A percentile compares a stretch with the other conserved stretches of the same genome.
These are phyloP conservation scores for Taphrorychus bicolor DNA, from an alignment of 2,888 invertebrate genomes.

Conservation along the genomic window DNA sequence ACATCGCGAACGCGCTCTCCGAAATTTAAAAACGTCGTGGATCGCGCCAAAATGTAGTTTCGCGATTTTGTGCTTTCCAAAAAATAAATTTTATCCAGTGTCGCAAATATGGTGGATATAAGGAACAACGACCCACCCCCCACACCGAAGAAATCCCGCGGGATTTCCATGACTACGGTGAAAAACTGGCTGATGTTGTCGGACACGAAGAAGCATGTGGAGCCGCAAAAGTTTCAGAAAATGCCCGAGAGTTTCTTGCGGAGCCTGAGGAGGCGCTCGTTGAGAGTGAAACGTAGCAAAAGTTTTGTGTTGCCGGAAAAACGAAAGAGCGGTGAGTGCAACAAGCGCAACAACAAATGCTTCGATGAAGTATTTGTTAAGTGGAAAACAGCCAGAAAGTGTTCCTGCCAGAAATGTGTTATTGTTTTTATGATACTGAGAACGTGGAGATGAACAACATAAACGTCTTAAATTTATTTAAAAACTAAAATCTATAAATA, in stretches of 20 bases:
- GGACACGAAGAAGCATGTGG: conserved; percentile 49
- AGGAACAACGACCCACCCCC: conserved; percentile 53
- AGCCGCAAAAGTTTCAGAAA: conserved; percentile 63
- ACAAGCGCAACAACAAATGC: not conserved
- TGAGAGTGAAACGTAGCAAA: conserved; percentile 78
- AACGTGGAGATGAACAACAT: too few species aligned
- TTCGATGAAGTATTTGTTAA: not conserved
- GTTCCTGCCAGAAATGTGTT: too few species aligned
- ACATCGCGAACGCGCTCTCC: conserved; percentile 22
- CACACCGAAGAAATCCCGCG: conserved; percentile 56
- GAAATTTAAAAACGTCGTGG: not conserved
- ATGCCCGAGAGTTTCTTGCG: conserved; percentile 79
- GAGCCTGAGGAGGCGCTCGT: conserved; percentile 73
- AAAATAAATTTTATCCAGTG: too few species aligned
- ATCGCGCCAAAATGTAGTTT: conserved; percentile 1
- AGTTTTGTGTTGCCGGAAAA: conserved; percentile 77
- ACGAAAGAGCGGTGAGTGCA: conserved; percentile 81
- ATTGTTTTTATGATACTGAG: too few species aligned
- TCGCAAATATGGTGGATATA: conserved; percentile 54
- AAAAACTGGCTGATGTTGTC: conserved; percentile 78
- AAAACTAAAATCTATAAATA: too few species aligned
- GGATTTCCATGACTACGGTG: conserved; percentile 70
- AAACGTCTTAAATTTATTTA: too few species aligned
- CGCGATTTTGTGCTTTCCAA: not conserved
- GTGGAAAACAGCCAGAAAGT: too few species aligned